Evolutionary conservation across 2,888 invertebrate species (phyloP), one percentile per base, ranked within the genome.

Genomic region (Lutraria lutraria): DNA sequence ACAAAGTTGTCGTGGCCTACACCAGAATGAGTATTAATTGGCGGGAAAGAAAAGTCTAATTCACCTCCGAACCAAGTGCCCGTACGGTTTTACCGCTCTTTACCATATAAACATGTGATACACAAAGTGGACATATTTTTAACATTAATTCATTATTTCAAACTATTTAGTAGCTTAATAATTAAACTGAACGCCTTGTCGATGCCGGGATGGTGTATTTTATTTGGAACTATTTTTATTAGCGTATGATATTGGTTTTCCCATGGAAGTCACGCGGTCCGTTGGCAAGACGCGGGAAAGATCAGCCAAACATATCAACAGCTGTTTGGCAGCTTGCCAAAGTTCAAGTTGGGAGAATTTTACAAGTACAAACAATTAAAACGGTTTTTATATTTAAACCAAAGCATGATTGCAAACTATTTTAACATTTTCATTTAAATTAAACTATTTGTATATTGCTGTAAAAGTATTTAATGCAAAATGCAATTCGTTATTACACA

Each of bases 281-380:
- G 95, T 94, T 95, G 94, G 95, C 94, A 95, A 95, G 95, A 95
- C 95, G 95, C 96, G 96, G 95, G 96, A 96, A 95, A 94, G 94
- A 91, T 90, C 93, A 94, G 94, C 94, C 93, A 94, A 95, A 95
- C 95, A 94, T 94, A 94, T 94, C 95, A 94, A 94, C 95, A 95
- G 95, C 95, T 94, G 94, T 93, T 93, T 93, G 94, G 94, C 94
- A 90, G 84, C 80, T 80, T 92, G 94, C 95, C 94, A 94, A 88
- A 81, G 31, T 63, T 56, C 56, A 86, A 52, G 93, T 94, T 92
- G 94, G 94, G 95, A 95, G 94, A 95, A 95, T 94, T 93, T 93
- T 60, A 52, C 88, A 81, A 54, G 54, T 81, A 68, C 68, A 68
- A 85, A 82, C 12, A 56, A 31, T 80, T 29, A 60, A 72, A 79